Percentiles rank a stretch among this genome's conserved stretches.
These are phyloP conservation scores for Athalia cordata DNA, from an alignment of 2,888 invertebrate species.

Conservation along the genomic window DNA sequence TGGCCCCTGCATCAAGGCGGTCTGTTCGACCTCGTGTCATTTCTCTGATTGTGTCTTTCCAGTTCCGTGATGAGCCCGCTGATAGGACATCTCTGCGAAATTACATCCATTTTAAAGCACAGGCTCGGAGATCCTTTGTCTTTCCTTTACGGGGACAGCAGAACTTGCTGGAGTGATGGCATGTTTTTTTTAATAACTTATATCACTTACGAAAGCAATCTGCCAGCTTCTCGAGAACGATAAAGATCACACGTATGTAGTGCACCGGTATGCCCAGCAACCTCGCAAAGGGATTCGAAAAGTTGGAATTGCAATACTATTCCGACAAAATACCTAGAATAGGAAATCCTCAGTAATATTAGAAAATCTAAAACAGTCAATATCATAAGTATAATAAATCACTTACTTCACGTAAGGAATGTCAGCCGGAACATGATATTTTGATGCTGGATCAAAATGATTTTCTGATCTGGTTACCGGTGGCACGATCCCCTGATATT, in stretches of 20 bases:
- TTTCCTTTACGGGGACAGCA: no score
- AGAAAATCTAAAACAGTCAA: conserved; percentile 6
- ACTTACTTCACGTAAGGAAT: conserved; percentile 75
- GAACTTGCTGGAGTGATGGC: no score
- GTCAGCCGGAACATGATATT: conserved; percentile 88
- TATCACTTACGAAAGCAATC: conserved; percentile 80
- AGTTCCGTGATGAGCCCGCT: conserved; percentile 80
- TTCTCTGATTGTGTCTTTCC: conserved; percentile 83
- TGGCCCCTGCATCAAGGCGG: conserved; percentile 84
- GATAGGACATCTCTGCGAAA: conserved; percentile 81
- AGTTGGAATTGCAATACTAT: conserved; percentile 91
- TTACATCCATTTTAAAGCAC: conserved; percentile 17
- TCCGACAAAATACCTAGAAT: conserved; percentile 85
- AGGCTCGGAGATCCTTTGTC: not conserved
- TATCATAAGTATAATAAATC: conserved; percentile 18
- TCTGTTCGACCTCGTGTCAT: conserved; percentile 84
- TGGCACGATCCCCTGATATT: conserved; percentile 85
- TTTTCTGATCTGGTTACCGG: conserved; percentile 81
- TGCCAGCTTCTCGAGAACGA: conserved; percentile 86
- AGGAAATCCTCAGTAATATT: conserved; percentile 45
- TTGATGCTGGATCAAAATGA: conserved; percentile 90
- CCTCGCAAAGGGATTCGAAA: conserved; percentile 85
- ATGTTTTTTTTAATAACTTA: not conserved
- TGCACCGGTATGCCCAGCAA: conserved; percentile 83
- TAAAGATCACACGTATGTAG: conserved; percentile 90